Percentiles rank a stretch among this genome's conserved stretches.
Evolutionary conservation across 2,888 invertebrate species (phyloP).

Genomic region (Oeneis ivallda): DNA sequence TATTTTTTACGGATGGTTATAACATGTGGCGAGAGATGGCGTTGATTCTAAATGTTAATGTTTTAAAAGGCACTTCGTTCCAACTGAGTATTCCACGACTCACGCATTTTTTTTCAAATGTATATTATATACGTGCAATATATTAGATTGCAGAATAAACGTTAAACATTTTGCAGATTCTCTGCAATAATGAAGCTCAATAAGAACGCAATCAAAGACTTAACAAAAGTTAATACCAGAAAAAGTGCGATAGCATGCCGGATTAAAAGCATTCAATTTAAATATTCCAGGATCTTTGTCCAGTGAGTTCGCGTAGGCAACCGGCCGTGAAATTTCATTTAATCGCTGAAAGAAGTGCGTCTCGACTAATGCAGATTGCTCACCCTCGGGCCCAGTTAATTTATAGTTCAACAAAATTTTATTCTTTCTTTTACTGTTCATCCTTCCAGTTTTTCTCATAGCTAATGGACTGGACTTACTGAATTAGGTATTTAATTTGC

Average conservation of each 20-base stretch:
- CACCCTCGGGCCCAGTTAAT: constrained; percentile 69
- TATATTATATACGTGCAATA: too few species aligned
- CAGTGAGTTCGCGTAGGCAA: constrained; percentile 70
- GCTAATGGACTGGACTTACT: constrained; percentile 53
- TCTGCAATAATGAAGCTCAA: constrained; percentile 26
- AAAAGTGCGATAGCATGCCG: constrained; percentile 43
- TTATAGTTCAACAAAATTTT: constrained; percentile 78
- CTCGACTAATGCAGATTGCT: constrained; percentile 74
- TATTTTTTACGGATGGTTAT: too few species aligned
- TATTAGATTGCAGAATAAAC: background rate
- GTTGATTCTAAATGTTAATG: too few species aligned
- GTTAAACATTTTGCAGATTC: constrained; percentile 13
- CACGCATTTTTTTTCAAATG: too few species aligned
- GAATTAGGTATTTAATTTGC: constrained; percentile 54
- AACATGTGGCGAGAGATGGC: too few species aligned
- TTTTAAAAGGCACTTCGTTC: too few species aligned
- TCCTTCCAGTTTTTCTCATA: constrained; percentile 62
- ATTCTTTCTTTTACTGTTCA: constrained; percentile 74
- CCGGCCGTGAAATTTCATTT: constrained; percentile 79
- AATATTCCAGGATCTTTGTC: constrained; percentile 76
- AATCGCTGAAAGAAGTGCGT: constrained; percentile 77
- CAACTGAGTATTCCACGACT: too few species aligned
- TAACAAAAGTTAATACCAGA: constrained; percentile 30
- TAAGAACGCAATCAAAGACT: constrained; percentile 34
- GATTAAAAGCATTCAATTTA: constrained; percentile 75